A percentile compares a stretch with the other conserved stretches of the same genome.
phyloP scores from a whole-genome alignment of 2,888 invertebrate species.

The Enoplolaimus lenunculus region DNA sequence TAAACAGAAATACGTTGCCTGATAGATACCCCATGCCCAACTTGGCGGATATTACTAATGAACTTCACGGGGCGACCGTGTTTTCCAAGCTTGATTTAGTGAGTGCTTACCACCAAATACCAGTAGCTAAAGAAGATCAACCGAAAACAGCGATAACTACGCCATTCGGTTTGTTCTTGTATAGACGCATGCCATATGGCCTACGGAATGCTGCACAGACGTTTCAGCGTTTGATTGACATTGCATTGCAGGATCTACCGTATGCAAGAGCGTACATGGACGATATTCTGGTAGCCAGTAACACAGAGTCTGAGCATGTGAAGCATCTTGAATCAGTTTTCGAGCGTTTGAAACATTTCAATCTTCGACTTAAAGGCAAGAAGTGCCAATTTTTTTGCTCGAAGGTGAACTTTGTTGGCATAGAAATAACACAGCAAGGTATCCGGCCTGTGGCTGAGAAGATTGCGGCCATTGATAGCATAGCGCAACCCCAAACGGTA shows the following conservation, averaged over 20 bases:
- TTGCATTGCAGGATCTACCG: too few relatives aligned
- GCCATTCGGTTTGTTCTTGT: conserved; percentile 25
- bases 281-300: not conserved
- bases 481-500: too few relatives aligned
- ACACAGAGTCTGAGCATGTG: not conserved
- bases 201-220: conserved; percentile 24
- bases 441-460: too few relatives aligned
- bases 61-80: too few relatives aligned
- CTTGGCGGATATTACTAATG: too few relatives aligned
- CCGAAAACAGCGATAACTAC: conserved; percentile 25
- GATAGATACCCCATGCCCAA: too few relatives aligned
- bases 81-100: conserved; percentile 15
- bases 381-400: not conserved
- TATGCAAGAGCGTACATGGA: too few relatives aligned
- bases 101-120: conserved; percentile 19
- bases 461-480: too few relatives aligned
- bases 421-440: too few relatives aligned
- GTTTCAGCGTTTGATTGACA: conserved; percentile 24
- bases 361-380: not conserved
- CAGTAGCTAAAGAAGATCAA: conserved; percentile 21
- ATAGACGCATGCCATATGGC: conserved; percentile 24
- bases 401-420: too few relatives aligned
- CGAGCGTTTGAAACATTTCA: not conserved
- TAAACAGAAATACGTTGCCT: too few relatives aligned
- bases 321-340: not conserved